Evolutionary conservation across 2,797 vertebrate genomes (phyloP), one percentile per base, ranked within the genome.

Genomic region (Gymnothorax reevesii): DNA sequence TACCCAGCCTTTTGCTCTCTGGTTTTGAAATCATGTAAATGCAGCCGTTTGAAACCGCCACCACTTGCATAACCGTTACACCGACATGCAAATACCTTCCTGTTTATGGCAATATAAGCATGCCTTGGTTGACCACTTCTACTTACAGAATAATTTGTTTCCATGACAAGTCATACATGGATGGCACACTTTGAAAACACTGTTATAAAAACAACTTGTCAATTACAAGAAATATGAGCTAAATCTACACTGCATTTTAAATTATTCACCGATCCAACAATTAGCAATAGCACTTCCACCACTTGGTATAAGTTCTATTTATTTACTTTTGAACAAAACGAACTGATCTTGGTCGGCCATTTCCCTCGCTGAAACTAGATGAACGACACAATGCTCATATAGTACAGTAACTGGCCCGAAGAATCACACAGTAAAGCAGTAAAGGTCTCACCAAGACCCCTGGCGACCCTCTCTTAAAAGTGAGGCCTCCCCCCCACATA

Each of bases 31-130:
- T 84, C 9, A 71, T 57, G 83, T 7, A 10, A 71, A 55, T 55
- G 3, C 49, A 69, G 75, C 75, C 42, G 3, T 69, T 4, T 64
- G 83, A 25, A 69, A 69, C 62, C 42, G 8, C 49, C 59, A 57
- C 42, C 7, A 77, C 54, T 86, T 57, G 69, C 88, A 7, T 17
- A 83, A 25, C 85, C 91, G 92, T 92, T 90, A 89, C 93, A 89
- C 55, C 86, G 73, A 89, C 91, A 94, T 93, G 90, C 93, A 94
- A 93, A 90, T 89, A 87, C 92, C 92, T 94, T 93, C 88, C 91
- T 94, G 92, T 93, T 95, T 94, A 94, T 88, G 90, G 90, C 91
- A 90, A 90, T 91, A 93, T 92, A 95, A 95, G 95, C 93, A 93
- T 88, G 91, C 88, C 85, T 92, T 90, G 88, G 86, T 92, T 94